These are phyloP conservation scores for Dissostichus mawsoni DNA, from an alignment of 2,113 vertebrate species.

Conservation along the genomic window DNA sequence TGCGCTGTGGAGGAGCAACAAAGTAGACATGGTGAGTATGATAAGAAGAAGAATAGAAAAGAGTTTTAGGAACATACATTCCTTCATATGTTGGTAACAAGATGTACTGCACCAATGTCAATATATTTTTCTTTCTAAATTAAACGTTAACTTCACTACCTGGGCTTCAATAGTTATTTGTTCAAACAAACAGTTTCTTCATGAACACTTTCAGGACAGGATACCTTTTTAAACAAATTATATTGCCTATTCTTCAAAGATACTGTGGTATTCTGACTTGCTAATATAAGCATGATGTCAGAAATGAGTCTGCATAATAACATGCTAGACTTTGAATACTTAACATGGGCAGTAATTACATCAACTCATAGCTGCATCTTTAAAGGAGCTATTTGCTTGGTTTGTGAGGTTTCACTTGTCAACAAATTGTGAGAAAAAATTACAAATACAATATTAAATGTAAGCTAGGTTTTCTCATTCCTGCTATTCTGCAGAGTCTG, in stretches of 20 bases:
- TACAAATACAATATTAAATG: neutral
- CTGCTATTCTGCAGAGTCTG: neutral
- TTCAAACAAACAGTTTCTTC: too few species aligned
- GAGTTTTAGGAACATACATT: neutral
- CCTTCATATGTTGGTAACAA: neutral
- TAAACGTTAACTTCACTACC: neutral
- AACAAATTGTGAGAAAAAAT: neutral
- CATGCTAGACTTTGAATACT: too few species aligned
- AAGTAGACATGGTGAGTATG: constrained; percentile 87
- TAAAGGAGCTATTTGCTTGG: neutral
- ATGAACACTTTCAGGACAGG: too few species aligned
- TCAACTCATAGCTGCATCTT: too few species aligned
- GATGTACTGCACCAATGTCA: neutral
- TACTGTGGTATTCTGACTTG: too few species aligned
- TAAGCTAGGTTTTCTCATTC: neutral
- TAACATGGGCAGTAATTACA: too few species aligned
- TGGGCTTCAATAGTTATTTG: neutral
- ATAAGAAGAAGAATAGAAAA: neutral
- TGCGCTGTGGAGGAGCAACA: constrained; percentile 89
- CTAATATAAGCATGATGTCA: too few species aligned
- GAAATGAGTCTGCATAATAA: too few species aligned
- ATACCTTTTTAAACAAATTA: too few species aligned
- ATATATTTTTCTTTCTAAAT: neutral
- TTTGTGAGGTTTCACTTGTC: neutral
- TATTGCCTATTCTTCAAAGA: too few species aligned